Conservation (phyloP, 1,140 invertebrate genomes). For the Acromyrmex heyeri region DNA sequence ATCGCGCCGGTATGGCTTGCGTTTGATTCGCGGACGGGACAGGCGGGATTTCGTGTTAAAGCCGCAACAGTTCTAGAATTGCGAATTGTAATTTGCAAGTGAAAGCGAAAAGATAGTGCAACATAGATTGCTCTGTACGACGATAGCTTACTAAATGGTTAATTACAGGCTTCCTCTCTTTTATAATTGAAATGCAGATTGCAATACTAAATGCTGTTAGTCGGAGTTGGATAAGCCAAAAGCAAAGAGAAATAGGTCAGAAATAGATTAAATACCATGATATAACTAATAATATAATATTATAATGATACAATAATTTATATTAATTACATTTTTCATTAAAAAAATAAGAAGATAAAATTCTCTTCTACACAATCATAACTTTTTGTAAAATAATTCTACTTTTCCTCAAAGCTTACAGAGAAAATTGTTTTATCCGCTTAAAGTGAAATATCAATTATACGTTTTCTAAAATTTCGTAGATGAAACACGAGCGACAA, state of each 20-base stretch:
- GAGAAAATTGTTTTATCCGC: slow-evolving; percentile 39
- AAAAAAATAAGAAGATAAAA: neutral
- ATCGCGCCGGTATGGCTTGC: slow-evolving; percentile 4
- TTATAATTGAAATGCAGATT: slow-evolving; percentile 36
- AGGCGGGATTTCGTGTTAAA: neutral
- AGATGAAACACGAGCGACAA: slow-evolving; percentile 37
- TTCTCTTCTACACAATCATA: neutral
- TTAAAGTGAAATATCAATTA: slow-evolving; percentile 59
- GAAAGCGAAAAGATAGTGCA: slow-evolving; percentile 54
- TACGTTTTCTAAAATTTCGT: slow-evolving; percentile 48
- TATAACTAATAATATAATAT: neutral
- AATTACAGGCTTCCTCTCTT: slow-evolving; percentile 38
- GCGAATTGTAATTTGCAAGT: slow-evolving; percentile 46
- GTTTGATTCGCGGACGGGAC: slow-evolving; percentile 44
- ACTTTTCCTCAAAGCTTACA: slow-evolving; percentile 2
- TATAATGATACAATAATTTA: neutral
- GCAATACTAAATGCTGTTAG: slow-evolving; percentile 15
- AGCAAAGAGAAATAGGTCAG: neutral
- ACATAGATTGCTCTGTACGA: slow-evolving; percentile 24
- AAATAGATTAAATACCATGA: neutral
- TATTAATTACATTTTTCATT: neutral
- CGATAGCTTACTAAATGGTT: slow-evolving; percentile 44
- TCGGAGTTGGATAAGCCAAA: neutral
- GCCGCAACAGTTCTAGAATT: slow-evolving; percentile 40
- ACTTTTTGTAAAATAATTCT: slow-evolving; percentile 17